Evolutionary conservation across 1,140 invertebrate genomes (phyloP).

Genomic region (Zaprionus africanus): DNA sequence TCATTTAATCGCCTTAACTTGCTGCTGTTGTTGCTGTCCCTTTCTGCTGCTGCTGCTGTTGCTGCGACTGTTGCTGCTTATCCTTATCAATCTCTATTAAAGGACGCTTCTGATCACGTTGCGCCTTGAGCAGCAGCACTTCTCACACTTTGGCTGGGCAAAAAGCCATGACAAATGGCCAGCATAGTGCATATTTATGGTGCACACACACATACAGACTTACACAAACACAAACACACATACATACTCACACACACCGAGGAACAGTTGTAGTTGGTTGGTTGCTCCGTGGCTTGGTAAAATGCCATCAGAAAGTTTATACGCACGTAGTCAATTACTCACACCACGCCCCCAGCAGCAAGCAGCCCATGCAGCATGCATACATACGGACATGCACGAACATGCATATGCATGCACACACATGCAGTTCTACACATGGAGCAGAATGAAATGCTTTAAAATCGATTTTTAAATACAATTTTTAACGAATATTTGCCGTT

Average conservation of each 20-base stretch:
- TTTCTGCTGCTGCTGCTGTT: conserved; percentile 7
- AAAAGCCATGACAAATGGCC: conserved; percentile 74
- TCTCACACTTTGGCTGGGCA: conserved; percentile 26
- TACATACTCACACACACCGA: conserved; percentile 48
- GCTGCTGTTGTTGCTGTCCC: neutral
- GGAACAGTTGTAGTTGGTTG: conserved; percentile 36
- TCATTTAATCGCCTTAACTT: neutral
- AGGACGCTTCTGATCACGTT: conserved; percentile 47
- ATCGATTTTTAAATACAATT: conserved; percentile 55
- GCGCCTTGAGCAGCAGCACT: conserved; percentile 28
- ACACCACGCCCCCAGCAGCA: conserved; percentile 47
- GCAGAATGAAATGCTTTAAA: conserved; percentile 49
- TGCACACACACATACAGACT: conserved; percentile 35
- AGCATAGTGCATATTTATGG: conserved; percentile 79
- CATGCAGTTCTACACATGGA: conserved; percentile 14
- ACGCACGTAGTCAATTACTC: conserved; percentile 82
- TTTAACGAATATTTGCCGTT: conserved; percentile 29
- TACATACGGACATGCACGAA: conserved; percentile 21
- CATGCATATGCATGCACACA: conserved; percentile 4
- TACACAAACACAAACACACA: conserved; percentile 27
- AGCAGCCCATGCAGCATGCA: conserved; percentile 18
- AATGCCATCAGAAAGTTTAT: conserved; percentile 79
- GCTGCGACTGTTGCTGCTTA: conserved; percentile 21
- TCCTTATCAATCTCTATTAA: conserved; percentile 77
- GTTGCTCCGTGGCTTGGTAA: conserved; percentile 43